A percentile compares a stretch with the other conserved stretches of the same genome.
Conservation (phyloP, 2,113 vertebrate genomes). For the Redunca redunca region DNA sequence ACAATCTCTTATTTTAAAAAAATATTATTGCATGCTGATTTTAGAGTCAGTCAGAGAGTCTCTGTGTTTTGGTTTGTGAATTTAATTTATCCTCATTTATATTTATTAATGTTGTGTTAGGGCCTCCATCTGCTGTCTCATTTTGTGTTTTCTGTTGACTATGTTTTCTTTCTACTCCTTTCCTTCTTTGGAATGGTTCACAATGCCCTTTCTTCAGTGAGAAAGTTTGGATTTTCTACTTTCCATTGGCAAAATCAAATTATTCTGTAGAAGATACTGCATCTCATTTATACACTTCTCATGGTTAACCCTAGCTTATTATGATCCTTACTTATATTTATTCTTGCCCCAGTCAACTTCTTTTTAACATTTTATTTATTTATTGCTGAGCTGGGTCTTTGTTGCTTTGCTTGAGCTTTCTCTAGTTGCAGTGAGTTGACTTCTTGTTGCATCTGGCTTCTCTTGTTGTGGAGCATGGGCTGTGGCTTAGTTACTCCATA, state of each 20-base stretch:
- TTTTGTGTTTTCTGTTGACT: not conserved
- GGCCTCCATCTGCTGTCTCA: not conserved
- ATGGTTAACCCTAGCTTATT: not conserved
- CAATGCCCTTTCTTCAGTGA: not conserved
- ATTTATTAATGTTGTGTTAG: not conserved
- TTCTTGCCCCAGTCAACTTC: not conserved
- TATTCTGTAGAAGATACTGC: not conserved
- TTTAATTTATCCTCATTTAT: not conserved
- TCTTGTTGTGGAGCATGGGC: not conserved
- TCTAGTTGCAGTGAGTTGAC: not conserved
- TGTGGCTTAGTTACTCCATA: not conserved
- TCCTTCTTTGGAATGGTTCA: not conserved
- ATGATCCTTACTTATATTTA: not conserved
- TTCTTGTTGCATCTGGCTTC: not conserved
- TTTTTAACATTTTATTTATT: not conserved
- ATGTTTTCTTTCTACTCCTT: not conserved
- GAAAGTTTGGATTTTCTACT: constrained; percentile 9
- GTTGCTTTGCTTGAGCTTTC: not conserved
- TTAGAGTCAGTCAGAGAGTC: not conserved
- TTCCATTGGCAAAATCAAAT: not conserved
- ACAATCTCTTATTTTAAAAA: not conserved
- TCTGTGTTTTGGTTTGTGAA: not conserved
- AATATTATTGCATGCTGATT: not conserved
- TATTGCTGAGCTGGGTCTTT: not conserved
- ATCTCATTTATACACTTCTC: not conserved